Evolutionary conservation across 1,140 invertebrate genomes (phyloP).

Genomic region (Akabosia matsudoensis): DNA sequence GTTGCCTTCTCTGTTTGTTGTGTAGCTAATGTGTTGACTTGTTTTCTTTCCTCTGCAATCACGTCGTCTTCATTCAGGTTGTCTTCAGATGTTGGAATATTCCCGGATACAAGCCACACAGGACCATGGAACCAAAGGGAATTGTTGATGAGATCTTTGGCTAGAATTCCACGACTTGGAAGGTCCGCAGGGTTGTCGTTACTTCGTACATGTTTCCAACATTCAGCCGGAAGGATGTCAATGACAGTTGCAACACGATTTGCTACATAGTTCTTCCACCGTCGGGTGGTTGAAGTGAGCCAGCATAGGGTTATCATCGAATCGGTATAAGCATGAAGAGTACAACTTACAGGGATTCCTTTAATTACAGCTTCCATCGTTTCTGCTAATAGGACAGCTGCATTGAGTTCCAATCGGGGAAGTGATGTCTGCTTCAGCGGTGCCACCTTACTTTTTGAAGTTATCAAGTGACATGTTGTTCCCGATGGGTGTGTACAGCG

Average conservation of each 20-base stretch:
- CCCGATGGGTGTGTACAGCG: neutral
- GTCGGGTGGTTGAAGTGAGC: neutral
- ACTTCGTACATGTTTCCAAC: neutral
- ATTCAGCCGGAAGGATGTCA: neutral
- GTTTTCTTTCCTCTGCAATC: neutral
- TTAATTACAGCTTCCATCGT: neutral
- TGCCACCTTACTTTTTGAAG: constrained; percentile 36
- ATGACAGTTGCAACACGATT: neutral
- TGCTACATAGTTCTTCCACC: neutral
- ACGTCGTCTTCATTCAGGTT: neutral
- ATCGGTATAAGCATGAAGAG: neutral
- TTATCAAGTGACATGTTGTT: neutral
- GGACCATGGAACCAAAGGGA: neutral
- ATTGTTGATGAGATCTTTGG: neutral
- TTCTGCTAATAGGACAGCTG: constrained; percentile 29
- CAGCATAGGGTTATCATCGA: neutral
- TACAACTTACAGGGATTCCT: constrained; percentile 36
- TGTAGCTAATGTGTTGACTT: neutral
- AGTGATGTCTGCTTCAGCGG: constrained; percentile 34
- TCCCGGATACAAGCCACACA: neutral
- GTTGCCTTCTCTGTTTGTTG: neutral
- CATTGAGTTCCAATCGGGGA: constrained; percentile 40
- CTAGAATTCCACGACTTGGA: neutral
- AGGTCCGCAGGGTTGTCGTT: neutral
- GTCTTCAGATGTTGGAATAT: neutral